phyloP scores from a whole-genome alignment of 2,113 vertebrate species.

The Rutilus rutilus region DNA sequence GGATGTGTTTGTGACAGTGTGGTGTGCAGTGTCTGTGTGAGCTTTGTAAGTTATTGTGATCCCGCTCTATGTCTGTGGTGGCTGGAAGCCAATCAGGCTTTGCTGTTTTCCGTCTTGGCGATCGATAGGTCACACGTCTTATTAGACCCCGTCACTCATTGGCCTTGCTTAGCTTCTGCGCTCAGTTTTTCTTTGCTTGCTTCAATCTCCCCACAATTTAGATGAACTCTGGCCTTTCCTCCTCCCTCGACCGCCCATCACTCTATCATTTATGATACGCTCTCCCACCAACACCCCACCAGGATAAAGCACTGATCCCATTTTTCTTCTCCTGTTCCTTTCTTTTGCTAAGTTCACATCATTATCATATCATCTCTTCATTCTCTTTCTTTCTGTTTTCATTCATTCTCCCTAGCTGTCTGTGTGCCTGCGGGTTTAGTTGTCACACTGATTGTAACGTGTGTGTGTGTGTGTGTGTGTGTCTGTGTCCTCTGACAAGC shows the following conservation, averaged over 20 bases:
- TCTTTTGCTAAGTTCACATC: not conserved
- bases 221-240: conserved; percentile 18
- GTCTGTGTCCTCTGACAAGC: conserved; percentile 50
- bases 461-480: conserved; percentile 1
- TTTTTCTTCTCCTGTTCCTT: conserved; percentile 10
- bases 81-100: conserved; percentile 45
- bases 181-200: conserved; percentile 34
- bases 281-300: conserved; percentile 56
- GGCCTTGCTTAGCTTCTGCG: conserved; percentile 21
- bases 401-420: not conserved
- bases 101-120: conserved; percentile 35
- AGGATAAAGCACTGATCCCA: not conserved
- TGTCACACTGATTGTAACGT: conserved; percentile 44
- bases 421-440: conserved; percentile 31
- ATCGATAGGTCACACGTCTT: conserved; percentile 56
- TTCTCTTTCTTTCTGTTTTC: not conserved
- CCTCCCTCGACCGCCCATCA: conserved; percentile 61
- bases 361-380: conserved; percentile 37
- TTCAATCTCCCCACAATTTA: conserved; percentile 31
- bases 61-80: conserved; percentile 22
- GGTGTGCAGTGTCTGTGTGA: conserved; percentile 24
- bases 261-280: conserved; percentile 53
- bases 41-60: conserved; percentile 50
- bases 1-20: conserved; percentile 31
- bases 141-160: conserved; percentile 56